A percentile compares a stretch with the other conserved stretches of the same genome.
These are phyloP conservation scores for Tursiops truncatus DNA, from an alignment of 2,113 vertebrate genomes.

Conservation along the genomic window DNA sequence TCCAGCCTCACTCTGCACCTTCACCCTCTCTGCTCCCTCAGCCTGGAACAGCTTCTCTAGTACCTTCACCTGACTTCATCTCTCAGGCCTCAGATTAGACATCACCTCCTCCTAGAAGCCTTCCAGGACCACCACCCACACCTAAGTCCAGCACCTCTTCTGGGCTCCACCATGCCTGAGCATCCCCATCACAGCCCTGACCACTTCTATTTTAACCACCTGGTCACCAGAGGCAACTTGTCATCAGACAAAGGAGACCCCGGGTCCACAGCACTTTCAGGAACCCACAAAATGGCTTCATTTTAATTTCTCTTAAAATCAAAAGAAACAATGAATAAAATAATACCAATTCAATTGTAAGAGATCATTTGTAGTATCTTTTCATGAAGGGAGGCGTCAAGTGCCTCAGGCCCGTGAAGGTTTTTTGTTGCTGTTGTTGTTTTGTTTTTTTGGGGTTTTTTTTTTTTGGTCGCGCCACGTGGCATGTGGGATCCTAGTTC, in stretches of 20 bases:
- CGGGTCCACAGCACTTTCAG: neutral
- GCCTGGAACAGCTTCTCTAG: neutral
- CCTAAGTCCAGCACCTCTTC: neutral
- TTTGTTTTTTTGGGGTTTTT: accelerated
- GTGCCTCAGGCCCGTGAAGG: too few relatives aligned
- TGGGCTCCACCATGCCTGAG: neutral
- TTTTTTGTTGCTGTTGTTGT: too few relatives aligned
- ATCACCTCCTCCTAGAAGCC: neutral
- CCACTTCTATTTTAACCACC: neutral
- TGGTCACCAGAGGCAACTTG: neutral
- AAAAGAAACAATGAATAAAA: neutral
- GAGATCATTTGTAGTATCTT: neutral
- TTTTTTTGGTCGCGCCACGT: too few relatives aligned
- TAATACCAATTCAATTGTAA: neutral
- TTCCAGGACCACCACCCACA: neutral
- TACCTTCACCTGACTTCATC: neutral
- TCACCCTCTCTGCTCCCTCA: neutral
- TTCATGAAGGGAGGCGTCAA: neutral
- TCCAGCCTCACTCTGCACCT: neutral
- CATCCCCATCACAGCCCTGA: neutral
- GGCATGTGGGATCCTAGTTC: too few relatives aligned
- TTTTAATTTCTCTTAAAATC: neutral
- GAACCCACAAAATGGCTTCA: neutral
- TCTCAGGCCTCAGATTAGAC: neutral
- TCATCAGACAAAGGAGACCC: neutral